These are phyloP conservation scores for Rhynchonycteris naso DNA, from an alignment of 2,797 vertebrate species.

Conservation along the genomic window DNA sequence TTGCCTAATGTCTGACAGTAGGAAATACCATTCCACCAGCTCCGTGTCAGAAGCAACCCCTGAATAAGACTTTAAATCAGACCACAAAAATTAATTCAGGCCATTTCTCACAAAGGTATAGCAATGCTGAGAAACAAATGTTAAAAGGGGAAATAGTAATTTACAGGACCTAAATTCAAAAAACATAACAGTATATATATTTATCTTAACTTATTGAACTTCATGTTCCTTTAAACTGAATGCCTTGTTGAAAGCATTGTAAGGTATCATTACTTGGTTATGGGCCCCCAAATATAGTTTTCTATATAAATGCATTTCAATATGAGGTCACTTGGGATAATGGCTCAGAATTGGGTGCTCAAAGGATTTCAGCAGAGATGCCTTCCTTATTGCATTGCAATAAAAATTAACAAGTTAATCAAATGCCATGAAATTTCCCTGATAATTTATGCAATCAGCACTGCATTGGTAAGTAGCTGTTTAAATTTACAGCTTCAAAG, in stretches of 20 bases:
- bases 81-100: background rate
- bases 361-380: conserved; percentile 33
- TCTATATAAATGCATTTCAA: background rate
- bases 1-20: background rate
- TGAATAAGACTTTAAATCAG: conserved; percentile 17
- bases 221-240: conserved; percentile 35
- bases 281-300: conserved; percentile 25
- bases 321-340: background rate
- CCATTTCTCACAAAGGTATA: background rate
- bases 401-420: conserved; percentile 53
- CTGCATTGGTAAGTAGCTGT: background rate
- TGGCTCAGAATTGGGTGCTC: background rate
- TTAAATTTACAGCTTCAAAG: conserved; percentile 52
- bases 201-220: conserved; percentile 17
- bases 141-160: background rate
- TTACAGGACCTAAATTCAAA: background rate
- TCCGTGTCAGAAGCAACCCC: background rate
- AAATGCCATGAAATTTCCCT: conserved; percentile 2
- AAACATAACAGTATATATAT: background rate
- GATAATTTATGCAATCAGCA: conserved; percentile 26
- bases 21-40: background rate
- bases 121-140: background rate
- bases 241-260: conserved; percentile 32
- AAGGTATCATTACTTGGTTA: conserved; percentile 38
- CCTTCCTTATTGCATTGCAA: conserved; percentile 10